Percentiles rank a stretch among this genome's conserved stretches.
Conservation (phyloP, 2,113 vertebrate species). For the Xenus cinereus region DNA sequence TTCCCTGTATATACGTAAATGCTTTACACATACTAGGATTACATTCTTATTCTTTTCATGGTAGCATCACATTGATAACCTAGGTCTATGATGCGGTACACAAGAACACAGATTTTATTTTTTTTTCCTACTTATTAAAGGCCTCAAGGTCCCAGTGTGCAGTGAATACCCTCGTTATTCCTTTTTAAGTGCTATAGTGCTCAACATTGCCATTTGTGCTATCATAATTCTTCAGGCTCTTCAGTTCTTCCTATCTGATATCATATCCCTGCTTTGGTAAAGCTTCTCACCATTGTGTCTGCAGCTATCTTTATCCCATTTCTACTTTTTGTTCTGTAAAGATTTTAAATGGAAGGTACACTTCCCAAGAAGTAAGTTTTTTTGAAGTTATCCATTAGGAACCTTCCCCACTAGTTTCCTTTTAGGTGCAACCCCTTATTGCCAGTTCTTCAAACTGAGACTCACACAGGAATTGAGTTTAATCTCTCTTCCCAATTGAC, state of each 20-base stretch:
- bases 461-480: not conserved
- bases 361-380: not conserved
- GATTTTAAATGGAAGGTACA: not conserved
- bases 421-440: not conserved
- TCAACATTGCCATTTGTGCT: not conserved
- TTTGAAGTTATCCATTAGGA: not conserved
- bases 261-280: not conserved
- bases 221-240: not conserved
- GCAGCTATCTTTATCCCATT: not conserved
- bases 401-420: not conserved
- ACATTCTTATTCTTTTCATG: not conserved
- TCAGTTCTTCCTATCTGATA: not conserved
- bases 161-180: not conserved
- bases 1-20: not conserved
- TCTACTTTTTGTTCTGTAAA: not conserved
- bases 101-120: not conserved
- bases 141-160: not conserved
- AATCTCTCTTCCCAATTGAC: not conserved
- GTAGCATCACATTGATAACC: not conserved
- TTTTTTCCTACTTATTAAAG: not conserved
- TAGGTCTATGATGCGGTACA: no score
- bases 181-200: not conserved
- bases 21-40: not conserved
- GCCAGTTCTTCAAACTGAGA: not conserved
- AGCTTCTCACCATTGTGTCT: not conserved